Evolutionary conservation across 2,113 vertebrate genomes (phyloP), one percentile per base, ranked within the genome.

Genomic region (Siniperca knerii): DNA sequence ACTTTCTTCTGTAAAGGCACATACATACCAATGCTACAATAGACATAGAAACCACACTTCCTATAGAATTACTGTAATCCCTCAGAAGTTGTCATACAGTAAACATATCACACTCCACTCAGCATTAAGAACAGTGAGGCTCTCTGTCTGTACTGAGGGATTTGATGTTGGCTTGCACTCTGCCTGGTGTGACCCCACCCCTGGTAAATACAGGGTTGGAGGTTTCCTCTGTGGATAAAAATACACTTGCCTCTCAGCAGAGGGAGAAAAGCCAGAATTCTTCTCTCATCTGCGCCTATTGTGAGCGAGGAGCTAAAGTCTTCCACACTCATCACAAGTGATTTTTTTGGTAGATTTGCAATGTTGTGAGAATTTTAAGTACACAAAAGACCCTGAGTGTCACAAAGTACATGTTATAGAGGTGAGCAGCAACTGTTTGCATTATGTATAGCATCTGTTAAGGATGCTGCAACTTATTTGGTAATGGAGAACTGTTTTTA

Each of bases 161-260:
- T 80, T 68, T 81, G 87, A 90, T 86, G 83, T 83, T 83, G 91
- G 88, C 85, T 85, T 91, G 86, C 86, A 84, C 86, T 87, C 86
- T 84, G 90, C 84, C 82, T 90, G 86, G 72, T 81, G 87, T 94
- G 92, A 94, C 93, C 95, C 94, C 93, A 92, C 90, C 94, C 94
- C 94, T 93, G 92, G 89, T 94, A 94, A 94, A 92, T 94, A 94
- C 91, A 93, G 93, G 94, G 91, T 94, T 93, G 83, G 92, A 94
- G 94, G 92, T 95, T 95, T 94, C 90, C 90, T 92, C 90, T 37
- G 35, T 58, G 85, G 91, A 94, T 94, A 93, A 94, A 95, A 95
- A 95, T 95, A 95, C 85, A 90, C 87, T 76, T 79, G 88, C 84
- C 79, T 85, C 83, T 87, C 72, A 75, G 83, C 81, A 76, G 76